These are phyloP conservation scores for Conistra vaccinii DNA, from an alignment of 2,888 invertebrate genomes.

Conservation along the genomic window DNA sequence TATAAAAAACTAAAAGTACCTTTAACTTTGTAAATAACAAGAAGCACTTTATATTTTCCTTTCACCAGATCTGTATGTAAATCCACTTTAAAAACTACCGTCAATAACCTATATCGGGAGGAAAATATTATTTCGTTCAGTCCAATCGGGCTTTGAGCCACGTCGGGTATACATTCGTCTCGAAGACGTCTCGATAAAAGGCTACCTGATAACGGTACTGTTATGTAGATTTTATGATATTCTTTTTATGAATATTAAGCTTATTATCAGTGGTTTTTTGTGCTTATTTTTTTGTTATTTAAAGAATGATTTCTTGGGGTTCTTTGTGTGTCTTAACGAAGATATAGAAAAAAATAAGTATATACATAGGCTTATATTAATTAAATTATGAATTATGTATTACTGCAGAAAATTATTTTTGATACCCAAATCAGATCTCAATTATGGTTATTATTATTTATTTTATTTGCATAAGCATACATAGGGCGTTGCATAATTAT, in stretches of 20 bases:
- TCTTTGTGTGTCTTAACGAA: neutral
- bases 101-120: constrained; percentile 41
- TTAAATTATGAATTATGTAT: neutral
- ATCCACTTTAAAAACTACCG: constrained; percentile 52
- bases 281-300: neutral
- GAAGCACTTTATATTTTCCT: constrained; percentile 38
- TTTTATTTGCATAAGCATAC: neutral
- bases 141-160: constrained; percentile 39
- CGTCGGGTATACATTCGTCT: constrained; percentile 28
- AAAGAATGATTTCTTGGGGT: neutral
- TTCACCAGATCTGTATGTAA: constrained; percentile 45
- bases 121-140: constrained; percentile 54
- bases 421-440: neutral
- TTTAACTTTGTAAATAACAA: constrained; percentile 13
- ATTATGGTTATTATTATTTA: neutral
- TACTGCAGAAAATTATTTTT: neutral
- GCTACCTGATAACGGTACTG: constrained; percentile 22
- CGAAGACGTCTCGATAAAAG: constrained; percentile 34
- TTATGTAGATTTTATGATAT: constrained; percentile 19
- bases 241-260: constrained; percentile 19
- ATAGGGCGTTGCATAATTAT: neutral
- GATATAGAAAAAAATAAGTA: neutral
- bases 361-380: neutral
- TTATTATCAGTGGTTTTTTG: neutral
- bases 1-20: constrained; percentile 7